Percentiles rank a stretch among this genome's conserved stretches.
phyloP scores from a whole-genome alignment of 1,140 invertebrate genomes.

The Lordiphosa stackelbergi region DNA sequence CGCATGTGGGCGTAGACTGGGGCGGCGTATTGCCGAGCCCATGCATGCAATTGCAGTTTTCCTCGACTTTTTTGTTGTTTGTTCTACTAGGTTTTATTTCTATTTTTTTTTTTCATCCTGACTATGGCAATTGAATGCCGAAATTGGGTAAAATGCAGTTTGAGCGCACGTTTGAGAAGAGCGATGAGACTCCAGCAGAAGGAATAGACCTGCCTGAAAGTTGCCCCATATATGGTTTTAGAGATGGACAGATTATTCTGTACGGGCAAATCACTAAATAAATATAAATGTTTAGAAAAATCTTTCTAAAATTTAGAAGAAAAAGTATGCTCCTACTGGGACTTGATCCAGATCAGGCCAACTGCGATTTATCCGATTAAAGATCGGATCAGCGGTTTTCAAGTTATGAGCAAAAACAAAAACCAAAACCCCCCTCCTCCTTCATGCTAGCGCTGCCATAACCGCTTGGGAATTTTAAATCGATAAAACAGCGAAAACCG shows the following conservation, averaged over 20 bases:
- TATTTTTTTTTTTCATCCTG: conserved; percentile 32
- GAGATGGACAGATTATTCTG: conserved; percentile 36
- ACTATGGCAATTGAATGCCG: conserved; percentile 67
- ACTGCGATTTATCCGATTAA: too few species aligned
- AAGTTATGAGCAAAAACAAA: too few species aligned
- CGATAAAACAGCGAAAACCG: too few species aligned
- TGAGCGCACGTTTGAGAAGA: conserved; percentile 62
- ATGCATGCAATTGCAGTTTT: conserved; percentile 61
- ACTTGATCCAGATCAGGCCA: too few species aligned
- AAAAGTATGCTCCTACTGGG: too few species aligned
- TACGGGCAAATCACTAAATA: too few species aligned
- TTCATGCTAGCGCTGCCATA: too few species aligned
- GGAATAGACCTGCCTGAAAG: conserved; percentile 53
- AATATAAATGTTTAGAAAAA: too few species aligned
- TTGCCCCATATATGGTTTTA: conserved; percentile 23
- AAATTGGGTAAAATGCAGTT: conserved; percentile 71
- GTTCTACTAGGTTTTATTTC: conserved; percentile 14
- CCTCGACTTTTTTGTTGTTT: conserved; percentile 27
- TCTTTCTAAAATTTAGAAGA: too few species aligned
- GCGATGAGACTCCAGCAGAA: conserved; percentile 50
- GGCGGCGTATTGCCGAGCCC: conserved; percentile 49
- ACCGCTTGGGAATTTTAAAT: too few species aligned
- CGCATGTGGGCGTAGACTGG: conserved; percentile 32
- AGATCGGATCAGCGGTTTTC: too few species aligned
- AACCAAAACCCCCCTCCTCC: too few species aligned